These are phyloP conservation scores for Agrotis puta DNA, from an alignment of 2,888 invertebrate species.

Conservation along the genomic window DNA sequence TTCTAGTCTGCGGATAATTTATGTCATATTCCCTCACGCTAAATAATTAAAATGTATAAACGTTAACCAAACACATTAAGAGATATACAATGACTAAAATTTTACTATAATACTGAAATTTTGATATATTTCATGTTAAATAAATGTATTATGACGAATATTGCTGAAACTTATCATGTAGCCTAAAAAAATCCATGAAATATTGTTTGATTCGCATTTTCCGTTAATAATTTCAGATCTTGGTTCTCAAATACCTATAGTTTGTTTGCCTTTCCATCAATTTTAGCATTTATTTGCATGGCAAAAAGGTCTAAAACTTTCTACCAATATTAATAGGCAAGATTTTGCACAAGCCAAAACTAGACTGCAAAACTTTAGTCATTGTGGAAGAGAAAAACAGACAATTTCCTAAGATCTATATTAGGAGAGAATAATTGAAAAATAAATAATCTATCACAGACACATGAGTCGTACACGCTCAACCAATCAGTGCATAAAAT, in stretches of 20 bases:
- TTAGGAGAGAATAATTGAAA: slow-evolving; percentile 71
- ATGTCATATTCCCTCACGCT: slow-evolving; percentile 59
- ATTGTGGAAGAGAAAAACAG: slow-evolving; percentile 73
- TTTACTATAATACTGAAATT: slow-evolving; percentile 77
- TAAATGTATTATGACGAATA: slow-evolving; percentile 48
- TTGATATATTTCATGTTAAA: slow-evolving; percentile 48
- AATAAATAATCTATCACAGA: slow-evolving; percentile 90
- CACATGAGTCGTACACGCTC: slow-evolving; percentile 85
- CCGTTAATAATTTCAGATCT: not conserved
- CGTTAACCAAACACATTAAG: slow-evolving; percentile 67
- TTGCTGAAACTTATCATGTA: slow-evolving; percentile 23
- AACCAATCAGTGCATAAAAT: slow-evolving; percentile 81
- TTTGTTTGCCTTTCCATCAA: not conserved
- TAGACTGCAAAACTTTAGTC: slow-evolving; percentile 81
- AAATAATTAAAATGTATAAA: slow-evolving; percentile 59
- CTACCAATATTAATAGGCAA: slow-evolving; percentile 20
- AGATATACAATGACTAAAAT: slow-evolving; percentile 84
- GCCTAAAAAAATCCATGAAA: not conserved
- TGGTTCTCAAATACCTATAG: not conserved
- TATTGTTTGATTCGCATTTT: not conserved
- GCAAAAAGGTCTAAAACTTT: not conserved
- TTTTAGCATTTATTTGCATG: not conserved
- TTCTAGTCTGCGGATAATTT: slow-evolving; percentile 49
- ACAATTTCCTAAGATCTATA: slow-evolving; percentile 69
- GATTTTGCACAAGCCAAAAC: slow-evolving; percentile 30